A percentile compares a stretch with the other conserved stretches of the same genome.
Evolutionary conservation across 2,113 vertebrate genomes (phyloP).

Genomic region (Amia ocellicauda): DNA sequence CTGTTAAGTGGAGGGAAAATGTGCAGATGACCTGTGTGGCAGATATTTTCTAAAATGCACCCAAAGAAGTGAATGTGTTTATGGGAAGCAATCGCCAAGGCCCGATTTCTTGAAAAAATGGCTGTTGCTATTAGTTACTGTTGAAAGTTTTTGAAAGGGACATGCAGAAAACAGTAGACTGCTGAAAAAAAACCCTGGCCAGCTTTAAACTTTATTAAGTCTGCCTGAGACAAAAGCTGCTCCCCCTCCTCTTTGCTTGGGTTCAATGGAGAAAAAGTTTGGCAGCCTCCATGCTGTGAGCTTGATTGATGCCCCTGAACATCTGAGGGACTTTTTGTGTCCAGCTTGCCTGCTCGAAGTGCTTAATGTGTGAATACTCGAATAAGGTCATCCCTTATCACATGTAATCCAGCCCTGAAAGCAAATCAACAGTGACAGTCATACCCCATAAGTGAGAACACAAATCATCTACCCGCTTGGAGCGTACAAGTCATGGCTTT

Average conservation of each 20-base stretch:
- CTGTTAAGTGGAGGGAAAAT: too few relatives aligned
- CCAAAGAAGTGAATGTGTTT: background rate
- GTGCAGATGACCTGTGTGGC: too few relatives aligned
- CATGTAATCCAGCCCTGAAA: conserved; percentile 72
- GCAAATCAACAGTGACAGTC: conserved; percentile 75
- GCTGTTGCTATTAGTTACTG: conserved; percentile 57
- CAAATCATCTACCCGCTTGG: conserved; percentile 58
- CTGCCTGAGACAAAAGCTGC: conserved; percentile 41
- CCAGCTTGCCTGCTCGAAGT: conserved; percentile 72
- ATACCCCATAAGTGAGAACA: conserved; percentile 57
- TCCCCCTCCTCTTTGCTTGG: conserved; percentile 47
- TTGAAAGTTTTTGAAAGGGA: conserved; percentile 54
- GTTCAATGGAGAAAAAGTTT: conserved; percentile 68
- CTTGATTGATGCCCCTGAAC: conserved; percentile 80
- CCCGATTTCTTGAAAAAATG: conserved; percentile 45
- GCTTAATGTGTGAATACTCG: conserved; percentile 74
- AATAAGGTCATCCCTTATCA: conserved; percentile 79
- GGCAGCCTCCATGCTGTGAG: conserved; percentile 73
- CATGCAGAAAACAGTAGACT: conserved; percentile 53
- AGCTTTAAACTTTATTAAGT: conserved; percentile 76
- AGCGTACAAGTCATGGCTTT: conserved; percentile 50
- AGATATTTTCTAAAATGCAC: background rate
- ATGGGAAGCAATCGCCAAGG: background rate
- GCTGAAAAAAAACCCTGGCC: conserved; percentile 56
- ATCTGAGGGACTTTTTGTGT: conserved; percentile 82